Evolutionary conservation across 2,888 invertebrate genomes (phyloP).

Genomic region (Hoplodrina ambigua): DNA sequence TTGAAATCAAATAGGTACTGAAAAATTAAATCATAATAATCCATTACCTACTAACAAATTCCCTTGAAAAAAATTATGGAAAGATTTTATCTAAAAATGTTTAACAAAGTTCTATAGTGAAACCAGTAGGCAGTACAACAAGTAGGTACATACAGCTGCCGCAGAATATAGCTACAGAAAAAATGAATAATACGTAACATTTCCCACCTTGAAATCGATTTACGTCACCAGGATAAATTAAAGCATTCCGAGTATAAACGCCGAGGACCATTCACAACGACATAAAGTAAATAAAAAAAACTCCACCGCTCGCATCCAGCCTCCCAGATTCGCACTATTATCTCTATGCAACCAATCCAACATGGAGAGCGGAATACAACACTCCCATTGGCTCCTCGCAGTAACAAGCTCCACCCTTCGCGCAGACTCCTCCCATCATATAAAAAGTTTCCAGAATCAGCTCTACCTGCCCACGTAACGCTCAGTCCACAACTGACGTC

Average conservation of each 20-base stretch:
- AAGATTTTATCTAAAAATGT: conserved; percentile 5
- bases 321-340: conserved; percentile 89
- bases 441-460: conserved; percentile 78
- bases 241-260: conserved; percentile 80
- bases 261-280: conserved; percentile 79
- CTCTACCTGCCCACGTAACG: conserved; percentile 78
- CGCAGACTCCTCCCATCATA: conserved; percentile 86
- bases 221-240: conserved; percentile 83
- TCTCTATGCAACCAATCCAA: conserved; percentile 85
- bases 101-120: not conserved
- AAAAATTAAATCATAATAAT: not conserved
- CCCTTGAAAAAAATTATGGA: not conserved
- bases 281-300: conserved; percentile 84
- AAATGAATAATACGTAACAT: conserved; percentile 70
- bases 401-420: conserved; percentile 52
- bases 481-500: conserved; percentile 75
- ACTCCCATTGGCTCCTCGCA: conserved; percentile 74
- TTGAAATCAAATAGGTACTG: not conserved
- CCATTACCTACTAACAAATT: not conserved
- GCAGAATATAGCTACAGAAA: conserved; percentile 55
- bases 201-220: conserved; percentile 86
- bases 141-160: conserved; percentile 59
- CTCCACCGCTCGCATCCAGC: conserved; percentile 81
- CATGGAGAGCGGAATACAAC: conserved; percentile 65
- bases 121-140: conserved; percentile 51